Base-by-base conservation (phyloP, 2,888 invertebrate genomes). In the Melanostoma scalare region DNA sequence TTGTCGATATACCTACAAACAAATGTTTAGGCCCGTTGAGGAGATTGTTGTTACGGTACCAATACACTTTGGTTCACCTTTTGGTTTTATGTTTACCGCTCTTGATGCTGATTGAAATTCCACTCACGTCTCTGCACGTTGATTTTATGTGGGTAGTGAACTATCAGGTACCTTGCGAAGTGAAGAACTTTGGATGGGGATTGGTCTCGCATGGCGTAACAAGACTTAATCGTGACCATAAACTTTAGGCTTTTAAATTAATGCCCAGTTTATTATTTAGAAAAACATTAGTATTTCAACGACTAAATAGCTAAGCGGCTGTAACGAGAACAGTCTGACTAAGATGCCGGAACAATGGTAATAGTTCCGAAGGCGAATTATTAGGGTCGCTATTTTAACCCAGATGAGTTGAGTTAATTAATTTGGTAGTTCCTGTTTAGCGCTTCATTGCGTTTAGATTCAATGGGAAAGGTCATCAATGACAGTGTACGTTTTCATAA, bases 41-140 rank as follows among this genome's bases (percentile, higher is more conserved):
- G 81, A 52, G 77, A 82, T 77, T 82, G 77, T 82, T 72, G 77
- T 82, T 77, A 50, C 63, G 75, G 74, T 44, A 31, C 48, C 33
- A 10, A 10, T 44, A 36, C 46, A 53, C n/a, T 35, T 46, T 40
- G 77, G 77, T 82, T 78, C 77, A 78, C 81, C 81, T 82, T 82
- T 81, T 60, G 46, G 71, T 55, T 69, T 33, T 33, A 30, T 63
- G 46, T 10, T 33, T 48, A 35, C 30, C 30, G 6, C n/a, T 74
- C 10, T 9, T 2, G 30, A 36, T 38, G 76, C 36, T 42, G 71
- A 69, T 80, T 65, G 79, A 58, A 80, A 80, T 80, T 80, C 75
- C 56, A 69, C 69, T 69, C 69, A 80, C 56, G 63, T 52, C 42
- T 58, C 55, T 4, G 10, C 33, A 48, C 35, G 42, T 46, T 55